Evolutionary conservation across 2,113 vertebrate species (phyloP).

Genomic region (Numida meleagris): DNA sequence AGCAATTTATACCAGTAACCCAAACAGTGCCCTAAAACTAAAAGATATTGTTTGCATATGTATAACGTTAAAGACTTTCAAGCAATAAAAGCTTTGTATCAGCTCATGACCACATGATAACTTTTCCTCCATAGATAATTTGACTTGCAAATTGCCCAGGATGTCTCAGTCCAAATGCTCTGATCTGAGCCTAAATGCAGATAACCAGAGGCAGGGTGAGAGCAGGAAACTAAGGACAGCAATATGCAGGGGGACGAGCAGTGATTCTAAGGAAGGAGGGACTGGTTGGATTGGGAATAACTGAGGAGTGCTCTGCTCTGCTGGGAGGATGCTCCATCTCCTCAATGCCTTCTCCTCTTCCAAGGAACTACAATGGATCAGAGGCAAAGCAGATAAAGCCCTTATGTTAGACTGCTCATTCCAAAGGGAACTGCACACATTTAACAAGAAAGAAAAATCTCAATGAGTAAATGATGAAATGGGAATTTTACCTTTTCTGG

Average conservation of each 20-base stretch:
- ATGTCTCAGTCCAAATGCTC: not conserved
- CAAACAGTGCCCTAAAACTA: not conserved
- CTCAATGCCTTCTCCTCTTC: not conserved
- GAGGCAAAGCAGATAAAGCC: not conserved
- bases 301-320: not conserved
- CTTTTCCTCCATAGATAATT: not conserved
- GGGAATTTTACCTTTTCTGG: constrained; percentile 28
- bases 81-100: not conserved
- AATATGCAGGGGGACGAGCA: not conserved
- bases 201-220: accelerated
- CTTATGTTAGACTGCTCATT: not conserved
- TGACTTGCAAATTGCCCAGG: not conserved
- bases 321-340: not conserved
- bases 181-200: not conserved
- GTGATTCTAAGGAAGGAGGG: not conserved
- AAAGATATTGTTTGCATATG: not conserved
- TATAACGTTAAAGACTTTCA: not conserved
- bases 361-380: not conserved
- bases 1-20: not conserved
- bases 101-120: not conserved
- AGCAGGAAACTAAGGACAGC: not conserved
- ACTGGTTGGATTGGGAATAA: not conserved
- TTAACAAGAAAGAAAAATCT: not conserved
- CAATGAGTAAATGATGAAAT: not conserved
- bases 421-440: not conserved